Percentiles rank a stretch among this genome's conserved stretches.
Conservation (phyloP, 2,113 vertebrate genomes). For the Abramis brama region DNA sequence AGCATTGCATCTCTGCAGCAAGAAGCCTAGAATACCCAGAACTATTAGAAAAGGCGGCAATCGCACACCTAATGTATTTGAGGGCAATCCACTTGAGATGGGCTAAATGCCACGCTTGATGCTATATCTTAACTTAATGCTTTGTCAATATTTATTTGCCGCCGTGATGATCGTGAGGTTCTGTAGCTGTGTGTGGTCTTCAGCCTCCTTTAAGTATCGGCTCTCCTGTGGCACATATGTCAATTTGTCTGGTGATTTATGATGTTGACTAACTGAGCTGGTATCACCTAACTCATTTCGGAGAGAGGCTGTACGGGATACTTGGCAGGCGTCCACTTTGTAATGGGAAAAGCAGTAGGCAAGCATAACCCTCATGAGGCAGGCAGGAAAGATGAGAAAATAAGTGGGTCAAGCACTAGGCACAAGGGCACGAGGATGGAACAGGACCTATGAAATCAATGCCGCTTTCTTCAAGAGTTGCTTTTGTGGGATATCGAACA, state of each 20-base stretch:
- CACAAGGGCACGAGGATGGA: conserved; percentile 68
- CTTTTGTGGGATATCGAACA: conserved; percentile 76
- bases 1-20: conserved; percentile 7
- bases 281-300: conserved; percentile 76
- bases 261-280: conserved; percentile 73
- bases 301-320: conserved; percentile 59
- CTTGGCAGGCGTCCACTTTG: conserved; percentile 73
- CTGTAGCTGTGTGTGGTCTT: conserved; percentile 58
- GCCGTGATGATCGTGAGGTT: conserved; percentile 55
- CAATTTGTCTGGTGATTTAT: conserved; percentile 80
- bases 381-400: conserved; percentile 82
- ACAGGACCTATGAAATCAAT: conserved; percentile 78
- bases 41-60: conserved; percentile 20
- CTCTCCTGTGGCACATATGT: conserved; percentile 74
- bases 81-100: conserved; percentile 47
- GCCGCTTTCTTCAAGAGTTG: conserved; percentile 64
- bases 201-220: conserved; percentile 67
- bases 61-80: conserved; percentile 51
- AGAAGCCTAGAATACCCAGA: conserved; percentile 24
- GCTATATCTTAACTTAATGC: conserved; percentile 64
- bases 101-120: conserved; percentile 51
- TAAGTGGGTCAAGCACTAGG: conserved; percentile 81
- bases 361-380: conserved; percentile 76
- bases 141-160: conserved; percentile 73
- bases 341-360: conserved; percentile 75